A percentile compares a stretch with the other conserved stretches of the same genome.
Evolutionary conservation across 2,888 invertebrate genomes (phyloP).

Genomic region (Tiliacea citrago): DNA sequence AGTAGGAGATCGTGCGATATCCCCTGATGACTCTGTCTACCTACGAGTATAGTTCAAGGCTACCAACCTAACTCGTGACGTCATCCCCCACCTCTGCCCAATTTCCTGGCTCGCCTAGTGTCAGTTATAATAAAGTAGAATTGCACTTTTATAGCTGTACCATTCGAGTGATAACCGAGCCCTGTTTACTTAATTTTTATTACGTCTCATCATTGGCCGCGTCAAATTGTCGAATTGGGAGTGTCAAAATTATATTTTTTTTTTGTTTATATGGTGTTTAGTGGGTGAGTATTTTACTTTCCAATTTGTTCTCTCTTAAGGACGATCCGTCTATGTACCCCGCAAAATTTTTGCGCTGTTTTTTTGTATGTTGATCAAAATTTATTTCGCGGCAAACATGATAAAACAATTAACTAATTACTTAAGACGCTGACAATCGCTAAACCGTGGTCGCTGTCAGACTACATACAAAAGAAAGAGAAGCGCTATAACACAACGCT

Average conservation of each 20-base stretch:
- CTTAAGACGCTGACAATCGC: too few relatives aligned
- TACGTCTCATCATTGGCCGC: conserved; percentile 38
- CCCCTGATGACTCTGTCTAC: too few relatives aligned
- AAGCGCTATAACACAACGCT: too few relatives aligned
- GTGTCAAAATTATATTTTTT: conserved; percentile 34
- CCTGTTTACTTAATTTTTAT: conserved; percentile 69
- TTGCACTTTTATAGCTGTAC: conserved; percentile 69
- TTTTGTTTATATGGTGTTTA: background rate
- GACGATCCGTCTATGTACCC: too few relatives aligned
- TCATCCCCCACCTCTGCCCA: conserved; percentile 58
- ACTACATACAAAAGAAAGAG: too few relatives aligned
- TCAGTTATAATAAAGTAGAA: conserved; percentile 67
- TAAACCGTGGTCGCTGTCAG: too few relatives aligned
- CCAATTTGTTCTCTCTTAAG: background rate
- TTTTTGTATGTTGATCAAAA: background rate
- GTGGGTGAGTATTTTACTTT: background rate
- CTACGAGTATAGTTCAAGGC: too few relatives aligned
- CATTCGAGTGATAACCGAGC: conserved; percentile 51
- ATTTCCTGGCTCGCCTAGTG: conserved; percentile 65
- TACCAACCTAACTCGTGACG: conserved; percentile 39
- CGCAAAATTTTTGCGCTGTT: background rate
- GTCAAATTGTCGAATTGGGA: conserved; percentile 43
- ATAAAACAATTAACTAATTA: background rate
- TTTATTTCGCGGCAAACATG: background rate
- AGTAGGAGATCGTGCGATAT: too few relatives aligned